Evolutionary conservation across 2,888 invertebrate species (phyloP).

Genomic region (Liopterus haemorrhoidalis): DNA sequence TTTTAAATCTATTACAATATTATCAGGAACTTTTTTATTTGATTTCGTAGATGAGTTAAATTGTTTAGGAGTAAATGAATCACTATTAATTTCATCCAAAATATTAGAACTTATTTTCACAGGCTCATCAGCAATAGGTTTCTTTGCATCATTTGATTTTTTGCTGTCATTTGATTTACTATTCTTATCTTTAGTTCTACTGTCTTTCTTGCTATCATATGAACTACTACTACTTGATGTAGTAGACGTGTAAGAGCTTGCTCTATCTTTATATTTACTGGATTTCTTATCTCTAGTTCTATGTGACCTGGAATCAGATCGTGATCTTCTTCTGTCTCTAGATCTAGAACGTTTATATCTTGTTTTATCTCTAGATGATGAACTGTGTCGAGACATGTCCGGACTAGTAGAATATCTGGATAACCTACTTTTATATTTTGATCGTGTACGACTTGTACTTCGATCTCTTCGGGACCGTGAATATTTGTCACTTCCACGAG

Average conservation of each 20-base stretch:
- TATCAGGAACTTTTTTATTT: conserved; percentile 58
- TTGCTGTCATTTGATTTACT: conserved; percentile 11
- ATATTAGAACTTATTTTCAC: conserved; percentile 53
- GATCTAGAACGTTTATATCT: conserved; percentile 26
- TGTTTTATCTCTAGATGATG: conserved; percentile 32
- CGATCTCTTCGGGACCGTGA: conserved; percentile 38
- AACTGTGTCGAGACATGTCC: conserved; percentile 11
- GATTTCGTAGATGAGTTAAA: conserved; percentile 50
- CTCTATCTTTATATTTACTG: conserved; percentile 18
- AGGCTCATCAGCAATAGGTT: conserved; percentile 45
- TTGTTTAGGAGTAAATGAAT: conserved; percentile 58
- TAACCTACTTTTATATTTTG: conserved; percentile 34
- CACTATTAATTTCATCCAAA: conserved; percentile 65
- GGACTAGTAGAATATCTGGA: conserved; percentile 30
- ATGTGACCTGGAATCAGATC: conserved; percentile 21
- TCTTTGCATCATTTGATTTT: conserved; percentile 11
- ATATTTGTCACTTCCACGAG: conserved; percentile 37
- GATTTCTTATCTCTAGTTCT: conserved; percentile 32
- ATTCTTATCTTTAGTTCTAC: conserved; percentile 19
- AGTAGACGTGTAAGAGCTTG: conserved; percentile 13
- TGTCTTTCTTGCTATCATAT: conserved; percentile 11
- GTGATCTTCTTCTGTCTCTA: conserved; percentile 21
- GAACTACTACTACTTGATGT: conserved; percentile 17
- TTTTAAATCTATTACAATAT: conserved; percentile 67
- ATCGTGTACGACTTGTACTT: conserved; percentile 35